These are phyloP conservation scores for Tetranychus piercei DNA, from an alignment of 2,888 invertebrate species.

Conservation along the genomic window DNA sequence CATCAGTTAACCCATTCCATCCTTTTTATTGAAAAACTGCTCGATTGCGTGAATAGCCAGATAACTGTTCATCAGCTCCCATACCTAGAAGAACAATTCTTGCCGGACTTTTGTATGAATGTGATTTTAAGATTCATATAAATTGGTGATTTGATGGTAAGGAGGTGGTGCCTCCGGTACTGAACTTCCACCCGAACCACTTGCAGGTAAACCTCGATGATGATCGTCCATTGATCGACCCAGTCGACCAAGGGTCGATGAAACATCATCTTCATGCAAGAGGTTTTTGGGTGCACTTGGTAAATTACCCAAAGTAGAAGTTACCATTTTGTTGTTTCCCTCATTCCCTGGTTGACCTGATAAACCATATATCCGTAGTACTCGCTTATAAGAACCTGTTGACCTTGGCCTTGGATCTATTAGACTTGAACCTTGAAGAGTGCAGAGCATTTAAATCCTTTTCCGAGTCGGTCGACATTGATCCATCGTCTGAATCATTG, in stretches of 20 bases:
- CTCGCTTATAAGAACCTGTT: background rate
- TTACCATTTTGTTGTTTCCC: too few species aligned
- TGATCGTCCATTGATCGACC: background rate
- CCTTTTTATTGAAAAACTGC: conserved; percentile 34
- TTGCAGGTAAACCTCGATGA: too few species aligned
- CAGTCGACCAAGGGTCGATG: too few species aligned
- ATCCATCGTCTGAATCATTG: background rate
- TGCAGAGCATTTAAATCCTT: background rate
- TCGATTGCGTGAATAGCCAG: conserved; percentile 76
- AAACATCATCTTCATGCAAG: too few species aligned
- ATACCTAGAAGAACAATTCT: conserved; percentile 63
- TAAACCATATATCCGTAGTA: background rate
- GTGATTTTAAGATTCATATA: background rate
- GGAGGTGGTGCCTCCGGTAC: conserved; percentile 1
- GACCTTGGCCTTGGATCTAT: background rate
- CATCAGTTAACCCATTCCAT: conserved; percentile 41
- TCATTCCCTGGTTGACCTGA: too few species aligned
- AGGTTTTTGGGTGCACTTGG: too few species aligned
- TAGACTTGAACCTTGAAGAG: background rate
- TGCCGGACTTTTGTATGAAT: conserved; percentile 30
- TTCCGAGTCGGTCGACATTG: background rate
- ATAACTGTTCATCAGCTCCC: conserved; percentile 92
- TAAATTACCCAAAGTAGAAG: too few species aligned
- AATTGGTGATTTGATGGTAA: background rate
- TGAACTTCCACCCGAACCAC: background rate